These are phyloP conservation scores for Amphipyra tragopoginis DNA, from an alignment of 2,888 invertebrate species.

Conservation along the genomic window DNA sequence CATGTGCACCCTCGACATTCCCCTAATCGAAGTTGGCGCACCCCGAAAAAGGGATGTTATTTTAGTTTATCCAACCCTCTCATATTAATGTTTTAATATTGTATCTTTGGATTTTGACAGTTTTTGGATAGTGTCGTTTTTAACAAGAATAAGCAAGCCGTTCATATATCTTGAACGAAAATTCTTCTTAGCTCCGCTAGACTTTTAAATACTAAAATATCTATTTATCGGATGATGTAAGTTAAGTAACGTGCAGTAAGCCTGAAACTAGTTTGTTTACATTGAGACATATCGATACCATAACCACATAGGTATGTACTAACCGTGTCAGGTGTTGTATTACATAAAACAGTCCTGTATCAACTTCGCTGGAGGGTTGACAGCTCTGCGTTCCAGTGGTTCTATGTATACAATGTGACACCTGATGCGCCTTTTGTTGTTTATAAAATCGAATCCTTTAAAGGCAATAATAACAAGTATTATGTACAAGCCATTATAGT, in stretches of 20 bases:
- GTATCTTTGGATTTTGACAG: no score
- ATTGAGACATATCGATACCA: conserved; percentile 70
- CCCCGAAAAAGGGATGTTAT: conserved; percentile 83
- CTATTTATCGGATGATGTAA: conserved; percentile 49
- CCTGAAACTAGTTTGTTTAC: conserved; percentile 73
- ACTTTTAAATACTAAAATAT: neutral
- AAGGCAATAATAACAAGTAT: neutral
- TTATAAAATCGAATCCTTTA: neutral
- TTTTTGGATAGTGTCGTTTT: no score
- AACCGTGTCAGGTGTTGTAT: conserved; percentile 74
- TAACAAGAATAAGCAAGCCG: neutral
- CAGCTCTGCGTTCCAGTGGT: conserved; percentile 20
- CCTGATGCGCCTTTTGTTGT: conserved; percentile 4
- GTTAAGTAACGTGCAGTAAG: conserved; percentile 50
- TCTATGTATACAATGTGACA: neutral
- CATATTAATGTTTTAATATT: conserved; percentile 16
- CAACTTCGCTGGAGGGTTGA: conserved; percentile 35
- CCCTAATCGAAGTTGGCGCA: conserved; percentile 83
- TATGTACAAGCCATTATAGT: no score
- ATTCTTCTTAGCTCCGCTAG: neutral
- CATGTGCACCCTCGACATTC: conserved; percentile 84
- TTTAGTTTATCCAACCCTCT: conserved; percentile 74
- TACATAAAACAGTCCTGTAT: conserved; percentile 69
- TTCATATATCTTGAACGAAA: neutral
- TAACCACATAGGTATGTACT: conserved; percentile 64